A percentile compares a stretch with the other conserved stretches of the same genome.
Evolutionary conservation across 2,113 vertebrate genomes (phyloP).

Genomic region (Onychostoma macrolepis): DNA sequence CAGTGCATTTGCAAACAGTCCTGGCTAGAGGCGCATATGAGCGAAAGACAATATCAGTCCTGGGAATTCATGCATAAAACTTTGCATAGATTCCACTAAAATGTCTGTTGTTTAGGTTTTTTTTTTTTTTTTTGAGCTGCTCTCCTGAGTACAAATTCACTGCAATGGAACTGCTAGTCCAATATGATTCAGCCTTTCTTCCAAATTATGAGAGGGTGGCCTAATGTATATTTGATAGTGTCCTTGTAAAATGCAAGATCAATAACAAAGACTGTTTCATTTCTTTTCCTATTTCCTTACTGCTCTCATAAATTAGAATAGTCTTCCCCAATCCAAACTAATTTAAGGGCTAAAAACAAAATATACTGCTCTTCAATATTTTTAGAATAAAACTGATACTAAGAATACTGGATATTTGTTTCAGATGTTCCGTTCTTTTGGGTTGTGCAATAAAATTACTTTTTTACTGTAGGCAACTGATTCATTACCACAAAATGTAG

Average conservation of each 20-base stretch:
- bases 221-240: conserved; percentile 1
- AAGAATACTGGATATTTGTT: neutral
- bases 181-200: neutral
- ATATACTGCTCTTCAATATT: neutral
- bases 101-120: neutral
- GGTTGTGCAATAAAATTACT: neutral
- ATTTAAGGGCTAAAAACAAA: neutral
- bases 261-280: conserved; percentile 11
- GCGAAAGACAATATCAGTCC: neutral
- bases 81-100: neutral
- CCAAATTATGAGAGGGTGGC: neutral
- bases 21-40: neutral
- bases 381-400: neutral
- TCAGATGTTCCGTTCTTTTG: neutral
- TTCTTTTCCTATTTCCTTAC: conserved; percentile 1
- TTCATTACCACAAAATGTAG: conserved; percentile 6
- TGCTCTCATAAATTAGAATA: conserved; percentile 4
- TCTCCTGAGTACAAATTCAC: conserved; percentile 6
- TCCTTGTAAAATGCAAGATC: conserved; percentile 32
- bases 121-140: neutral
- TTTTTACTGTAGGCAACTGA: neutral
- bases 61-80: conserved; percentile 17
- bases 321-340: neutral
- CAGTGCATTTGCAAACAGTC: neutral
- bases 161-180: neutral